Percentiles rank a stretch among this genome's conserved stretches.
These are phyloP conservation scores for Leucophenga maculata DNA, from an alignment of 2,888 invertebrate species.

Conservation along the genomic window DNA sequence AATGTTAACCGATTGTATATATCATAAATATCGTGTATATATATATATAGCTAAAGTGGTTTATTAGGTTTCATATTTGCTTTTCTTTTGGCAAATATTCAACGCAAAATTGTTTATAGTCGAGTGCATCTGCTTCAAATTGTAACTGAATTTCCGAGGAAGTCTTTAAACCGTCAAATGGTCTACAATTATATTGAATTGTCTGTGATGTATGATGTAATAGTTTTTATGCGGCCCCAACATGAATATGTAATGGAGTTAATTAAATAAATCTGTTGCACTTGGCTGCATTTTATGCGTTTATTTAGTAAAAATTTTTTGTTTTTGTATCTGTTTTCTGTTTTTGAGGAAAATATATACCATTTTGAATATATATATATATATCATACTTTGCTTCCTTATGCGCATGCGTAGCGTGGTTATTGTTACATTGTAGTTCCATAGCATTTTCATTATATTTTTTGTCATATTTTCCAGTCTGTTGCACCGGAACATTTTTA, in stretches of 20 bases:
- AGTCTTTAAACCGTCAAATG: constrained; percentile 11
- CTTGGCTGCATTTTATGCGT: constrained; percentile 10
- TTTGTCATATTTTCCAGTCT: no score
- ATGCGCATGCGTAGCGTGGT: not conserved
- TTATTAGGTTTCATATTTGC: not conserved
- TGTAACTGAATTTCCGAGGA: not conserved
- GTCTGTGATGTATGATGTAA: constrained; percentile 3
- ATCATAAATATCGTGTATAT: not conserved
- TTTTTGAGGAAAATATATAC: not conserved
- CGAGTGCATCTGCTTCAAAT: no score
- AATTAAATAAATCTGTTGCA: constrained; percentile 11
- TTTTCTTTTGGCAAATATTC: no score
- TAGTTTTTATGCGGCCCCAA: not conserved
- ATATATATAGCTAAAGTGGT: not conserved
- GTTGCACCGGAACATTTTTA: no score
- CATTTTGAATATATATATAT: no score
- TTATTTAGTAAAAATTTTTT: not conserved
- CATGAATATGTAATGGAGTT: constrained; percentile 8
- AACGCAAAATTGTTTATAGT: no score
- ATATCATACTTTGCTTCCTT: not conserved
- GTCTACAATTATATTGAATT: constrained; percentile 6
- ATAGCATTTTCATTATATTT: no score
- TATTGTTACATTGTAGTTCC: no score
- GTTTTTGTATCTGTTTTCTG: not conserved
- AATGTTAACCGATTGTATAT: not conserved